Conservation (phyloP, 2,888 invertebrate species). For the Acanthosepion pharaonis region DNA sequence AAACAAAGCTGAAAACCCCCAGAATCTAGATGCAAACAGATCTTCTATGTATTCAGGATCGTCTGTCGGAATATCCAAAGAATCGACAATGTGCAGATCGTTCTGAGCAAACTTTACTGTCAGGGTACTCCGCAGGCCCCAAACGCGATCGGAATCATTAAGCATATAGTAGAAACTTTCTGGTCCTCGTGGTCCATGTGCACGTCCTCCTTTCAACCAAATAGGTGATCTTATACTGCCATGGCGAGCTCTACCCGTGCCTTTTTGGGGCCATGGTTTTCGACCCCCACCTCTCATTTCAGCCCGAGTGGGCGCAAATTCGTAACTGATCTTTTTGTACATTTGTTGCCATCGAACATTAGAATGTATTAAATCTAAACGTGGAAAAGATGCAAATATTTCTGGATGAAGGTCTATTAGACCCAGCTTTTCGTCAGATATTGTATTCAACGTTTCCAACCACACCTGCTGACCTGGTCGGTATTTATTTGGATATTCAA, state of each 20-base stretch:
- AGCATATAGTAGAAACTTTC: slow-evolving; percentile 95
- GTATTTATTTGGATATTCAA: slow-evolving; percentile 62
- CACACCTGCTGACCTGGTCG: slow-evolving; percentile 71
- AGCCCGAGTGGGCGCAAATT: slow-evolving; percentile 84
- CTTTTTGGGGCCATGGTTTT: slow-evolving; percentile 99
- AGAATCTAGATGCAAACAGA: slow-evolving; percentile 87
- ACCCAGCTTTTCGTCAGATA: slow-evolving; percentile 78
- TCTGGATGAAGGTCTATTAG: slow-evolving; percentile 91
- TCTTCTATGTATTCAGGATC: slow-evolving; percentile 86
- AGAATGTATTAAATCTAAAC: slow-evolving; percentile 84
- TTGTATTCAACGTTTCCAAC: slow-evolving; percentile 71
- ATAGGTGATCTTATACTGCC: slow-evolving; percentile 93
- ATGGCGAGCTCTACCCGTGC: slow-evolving; percentile 90
- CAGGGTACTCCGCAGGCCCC: slow-evolving; percentile 87
- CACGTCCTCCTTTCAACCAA: slow-evolving; percentile 83
- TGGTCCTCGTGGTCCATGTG: slow-evolving; percentile 93
- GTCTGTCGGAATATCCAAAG: slow-evolving; percentile 88
- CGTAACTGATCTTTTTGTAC: slow-evolving; percentile 87
- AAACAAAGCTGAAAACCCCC: slow-evolving; percentile 97
- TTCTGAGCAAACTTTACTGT: slow-evolving; percentile 94
- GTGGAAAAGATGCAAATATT: slow-evolving; percentile 87
- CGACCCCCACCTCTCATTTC: slow-evolving; percentile 91
- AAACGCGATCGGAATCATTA: slow-evolving; percentile 83
- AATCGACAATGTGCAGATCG: slow-evolving; percentile 91
- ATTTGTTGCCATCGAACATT: slow-evolving; percentile 90